Conservation (phyloP, 2,797 vertebrate genomes). For the Rhinoraja longicauda region DNA sequence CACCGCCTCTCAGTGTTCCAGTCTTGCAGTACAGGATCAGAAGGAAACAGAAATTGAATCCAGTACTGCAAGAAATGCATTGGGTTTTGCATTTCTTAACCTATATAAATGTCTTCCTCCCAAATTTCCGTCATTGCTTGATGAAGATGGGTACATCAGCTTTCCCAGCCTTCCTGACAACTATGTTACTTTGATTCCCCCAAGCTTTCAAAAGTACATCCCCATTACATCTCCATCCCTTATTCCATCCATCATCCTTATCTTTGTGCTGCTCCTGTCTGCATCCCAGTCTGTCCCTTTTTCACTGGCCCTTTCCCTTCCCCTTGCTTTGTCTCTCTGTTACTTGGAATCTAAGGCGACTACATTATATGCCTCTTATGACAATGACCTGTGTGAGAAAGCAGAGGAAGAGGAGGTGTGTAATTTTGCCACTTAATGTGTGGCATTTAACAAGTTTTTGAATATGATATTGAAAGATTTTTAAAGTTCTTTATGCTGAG, state of each 20-base stretch:
- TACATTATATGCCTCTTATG: slow-evolving; percentile 51
- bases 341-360: slow-evolving; percentile 77
- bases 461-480: neutral
- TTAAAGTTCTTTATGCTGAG: neutral
- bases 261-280: slow-evolving; percentile 80
- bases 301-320: slow-evolving; percentile 78
- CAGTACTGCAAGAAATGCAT: slow-evolving; percentile 41
- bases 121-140: slow-evolving; percentile 58
- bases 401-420: slow-evolving; percentile 77
- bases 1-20: slow-evolving; percentile 43
- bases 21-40: slow-evolving; percentile 42
- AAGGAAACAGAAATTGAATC: slow-evolving; percentile 43
- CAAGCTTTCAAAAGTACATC: slow-evolving; percentile 63
- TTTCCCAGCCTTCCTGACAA: slow-evolving; percentile 63
- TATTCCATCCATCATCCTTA: slow-evolving; percentile 76
- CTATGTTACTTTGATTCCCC: slow-evolving; percentile 61
- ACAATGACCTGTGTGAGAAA: slow-evolving; percentile 57
- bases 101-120: slow-evolving; percentile 59
- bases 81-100: slow-evolving; percentile 54
- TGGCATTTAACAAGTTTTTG: slow-evolving; percentile 30
- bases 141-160: slow-evolving; percentile 59
- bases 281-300: slow-evolving; percentile 80
- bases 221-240: slow-evolving; percentile 75
- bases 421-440: slow-evolving; percentile 63
- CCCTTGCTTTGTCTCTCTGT: slow-evolving; percentile 83